Conservation (phyloP, 2,113 vertebrate species). For the Pachycephala philippinensis region DNA sequence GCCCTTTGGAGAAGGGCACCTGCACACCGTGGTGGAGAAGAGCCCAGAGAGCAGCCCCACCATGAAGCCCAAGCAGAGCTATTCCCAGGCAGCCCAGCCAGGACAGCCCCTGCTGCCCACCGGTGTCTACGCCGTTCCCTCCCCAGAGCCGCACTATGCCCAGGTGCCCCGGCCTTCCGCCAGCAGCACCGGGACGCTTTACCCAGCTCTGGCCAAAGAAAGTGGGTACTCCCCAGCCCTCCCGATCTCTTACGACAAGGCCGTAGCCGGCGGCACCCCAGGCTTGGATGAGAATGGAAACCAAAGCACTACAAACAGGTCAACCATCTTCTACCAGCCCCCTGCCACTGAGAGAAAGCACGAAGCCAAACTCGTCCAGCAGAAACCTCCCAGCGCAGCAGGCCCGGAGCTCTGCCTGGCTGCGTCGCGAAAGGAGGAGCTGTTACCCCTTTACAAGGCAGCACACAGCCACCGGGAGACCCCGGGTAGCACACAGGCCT, state of each 20-base stretch:
- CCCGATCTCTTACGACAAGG: neutral
- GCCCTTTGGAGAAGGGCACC: slow-evolving; percentile 79
- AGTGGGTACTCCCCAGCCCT: slow-evolving; percentile 53
- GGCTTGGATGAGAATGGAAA: slow-evolving; percentile 76
- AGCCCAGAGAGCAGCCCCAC: slow-evolving; percentile 93
- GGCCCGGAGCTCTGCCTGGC: slow-evolving; percentile 41
- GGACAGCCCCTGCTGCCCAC: slow-evolving; percentile 82
- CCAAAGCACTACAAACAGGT: slow-evolving; percentile 73
- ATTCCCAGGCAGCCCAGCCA: slow-evolving; percentile 71
- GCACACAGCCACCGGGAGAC: neutral
- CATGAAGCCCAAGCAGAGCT: slow-evolving; percentile 80
- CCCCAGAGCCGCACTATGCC: slow-evolving; percentile 85
- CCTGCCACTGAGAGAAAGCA: slow-evolving; percentile 54
- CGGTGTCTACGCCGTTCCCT: slow-evolving; percentile 81
- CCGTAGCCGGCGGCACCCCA: neutral
- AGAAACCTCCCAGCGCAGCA: slow-evolving; percentile 51
- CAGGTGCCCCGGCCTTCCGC: slow-evolving; percentile 77
- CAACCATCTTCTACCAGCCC: slow-evolving; percentile 53
- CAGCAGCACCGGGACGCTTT: slow-evolving; percentile 64
- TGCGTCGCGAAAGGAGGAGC: slow-evolving; percentile 2
- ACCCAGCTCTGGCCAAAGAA: slow-evolving; percentile 85
- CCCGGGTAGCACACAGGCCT: neutral
- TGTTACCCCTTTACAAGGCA: neutral
- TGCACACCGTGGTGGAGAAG: slow-evolving; percentile 90
- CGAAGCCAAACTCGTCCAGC: slow-evolving; percentile 60